phyloP scores from a whole-genome alignment of 2,113 vertebrate genomes.

The Tretioscincus oriximinensis region DNA sequence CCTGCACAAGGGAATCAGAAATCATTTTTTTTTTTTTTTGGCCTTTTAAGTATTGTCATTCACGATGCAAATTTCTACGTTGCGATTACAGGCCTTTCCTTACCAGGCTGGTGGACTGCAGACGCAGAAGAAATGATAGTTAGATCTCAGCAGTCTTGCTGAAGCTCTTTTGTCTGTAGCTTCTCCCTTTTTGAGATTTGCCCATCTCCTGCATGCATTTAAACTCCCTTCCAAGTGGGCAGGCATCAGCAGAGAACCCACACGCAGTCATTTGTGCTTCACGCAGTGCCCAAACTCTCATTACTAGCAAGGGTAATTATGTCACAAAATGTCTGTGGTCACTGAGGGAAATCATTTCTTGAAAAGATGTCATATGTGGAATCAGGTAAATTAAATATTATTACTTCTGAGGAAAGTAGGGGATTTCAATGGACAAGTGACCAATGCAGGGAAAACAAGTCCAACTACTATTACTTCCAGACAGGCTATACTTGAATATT shows the following conservation, averaged over 20 bases:
- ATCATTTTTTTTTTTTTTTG: conserved; percentile 29
- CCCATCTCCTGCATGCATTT: conserved; percentile 15
- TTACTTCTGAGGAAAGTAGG: not conserved
- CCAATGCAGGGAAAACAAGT: too few relatives aligned
- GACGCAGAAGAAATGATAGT: conserved; percentile 11
- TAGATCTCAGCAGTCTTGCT: conserved; percentile 13
- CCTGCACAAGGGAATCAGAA: conserved; percentile 34
- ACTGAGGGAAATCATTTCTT: conserved; percentile 13
- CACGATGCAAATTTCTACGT: not conserved
- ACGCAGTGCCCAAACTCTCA: conserved; percentile 46
- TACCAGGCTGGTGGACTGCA: conserved; percentile 32
- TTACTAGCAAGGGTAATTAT: conserved; percentile 42
- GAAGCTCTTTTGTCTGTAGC: not conserved
- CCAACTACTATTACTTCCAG: not conserved
- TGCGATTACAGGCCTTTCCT: conserved; percentile 12
- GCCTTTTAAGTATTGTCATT: conserved; percentile 11
- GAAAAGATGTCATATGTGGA: conserved; percentile 17
- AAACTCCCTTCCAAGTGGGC: conserved; percentile 41
- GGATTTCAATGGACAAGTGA: not conserved
- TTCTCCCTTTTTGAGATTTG: not conserved
- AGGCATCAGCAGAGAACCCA: conserved; percentile 37
- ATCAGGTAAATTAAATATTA: conserved; percentile 19
- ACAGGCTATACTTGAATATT: not conserved
- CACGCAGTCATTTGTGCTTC: conserved; percentile 55
- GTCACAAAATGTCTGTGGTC: conserved; percentile 17